Conservation (phyloP, 1,140 invertebrate genomes). For the Aphidius gifuensis region DNA sequence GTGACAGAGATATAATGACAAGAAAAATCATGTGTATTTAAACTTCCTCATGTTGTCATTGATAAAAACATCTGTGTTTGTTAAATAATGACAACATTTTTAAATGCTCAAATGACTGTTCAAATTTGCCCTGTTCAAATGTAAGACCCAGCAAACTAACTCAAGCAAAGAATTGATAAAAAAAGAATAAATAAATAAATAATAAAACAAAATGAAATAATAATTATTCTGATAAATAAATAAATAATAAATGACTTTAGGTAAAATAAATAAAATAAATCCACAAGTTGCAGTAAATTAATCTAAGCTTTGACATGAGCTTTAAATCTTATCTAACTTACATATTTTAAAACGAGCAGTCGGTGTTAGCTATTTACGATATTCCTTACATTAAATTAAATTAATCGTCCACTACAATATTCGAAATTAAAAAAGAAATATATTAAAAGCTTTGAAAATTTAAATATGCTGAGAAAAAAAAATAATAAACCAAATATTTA, state of each 20-base stretch:
- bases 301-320: constrained; percentile 36
- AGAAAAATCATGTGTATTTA: too few relatives aligned
- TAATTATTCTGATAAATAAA: background rate
- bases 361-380: constrained; percentile 50
- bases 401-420: constrained; percentile 50
- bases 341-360: constrained; percentile 45
- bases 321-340: constrained; percentile 31
- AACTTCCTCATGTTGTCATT: too few relatives aligned
- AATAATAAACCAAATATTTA: constrained; percentile 25
- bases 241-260: background rate
- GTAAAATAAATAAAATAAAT: constrained; percentile 2
- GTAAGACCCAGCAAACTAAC: background rate
- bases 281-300: constrained; percentile 24
- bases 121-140: too few relatives aligned
- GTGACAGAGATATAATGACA: too few relatives aligned
- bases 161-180: background rate
- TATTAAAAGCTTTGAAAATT: background rate
- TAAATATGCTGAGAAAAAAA: background rate
- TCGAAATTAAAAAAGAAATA: constrained; percentile 24
- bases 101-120: too few relatives aligned
- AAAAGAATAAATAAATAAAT: background rate
- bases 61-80: background rate
- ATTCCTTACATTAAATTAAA: constrained; percentile 48
- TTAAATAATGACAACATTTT: background rate
- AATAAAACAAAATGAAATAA: constrained; percentile 1